phyloP scores from a whole-genome alignment of 2,888 invertebrate species.

The Melanophora roralis region DNA sequence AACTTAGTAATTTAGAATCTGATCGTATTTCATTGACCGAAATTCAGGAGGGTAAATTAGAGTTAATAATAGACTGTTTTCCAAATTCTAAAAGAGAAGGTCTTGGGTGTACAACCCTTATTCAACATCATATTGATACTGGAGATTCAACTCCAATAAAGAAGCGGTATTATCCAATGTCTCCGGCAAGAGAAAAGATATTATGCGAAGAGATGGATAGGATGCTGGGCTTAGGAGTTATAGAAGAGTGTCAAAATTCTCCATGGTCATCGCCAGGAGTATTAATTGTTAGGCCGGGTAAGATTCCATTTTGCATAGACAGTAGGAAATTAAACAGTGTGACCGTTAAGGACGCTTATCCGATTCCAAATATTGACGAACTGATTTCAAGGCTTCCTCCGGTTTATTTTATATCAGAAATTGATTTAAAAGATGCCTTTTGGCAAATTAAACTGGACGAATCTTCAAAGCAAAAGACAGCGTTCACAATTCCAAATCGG shows the following conservation, averaged over 20 bases:
- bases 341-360: neutral
- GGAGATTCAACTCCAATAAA: conserved; percentile 31
- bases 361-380: neutral
- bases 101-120: conserved; percentile 11
- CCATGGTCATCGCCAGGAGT: neutral
- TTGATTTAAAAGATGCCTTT: neutral
- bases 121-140: conserved; percentile 18
- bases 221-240: conserved; percentile 6
- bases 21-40: neutral
- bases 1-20: neutral
- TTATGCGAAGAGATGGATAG: conserved; percentile 37
- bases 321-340: neutral
- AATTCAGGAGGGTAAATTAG: neutral
- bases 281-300: neutral
- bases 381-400: neutral
- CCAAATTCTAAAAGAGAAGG: conserved; percentile 30
- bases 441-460: neutral
- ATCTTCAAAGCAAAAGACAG: neutral
- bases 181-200: conserved; percentile 8
- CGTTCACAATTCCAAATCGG: neutral
- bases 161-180: conserved; percentile 34
- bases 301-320: neutral
- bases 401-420: neutral
- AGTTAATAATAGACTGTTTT: neutral
- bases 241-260: neutral